A percentile compares a stretch with the other conserved stretches of the same genome.
Evolutionary conservation across 2,888 invertebrate genomes (phyloP).

Genomic region (Phrixothrix hirtus): DNA sequence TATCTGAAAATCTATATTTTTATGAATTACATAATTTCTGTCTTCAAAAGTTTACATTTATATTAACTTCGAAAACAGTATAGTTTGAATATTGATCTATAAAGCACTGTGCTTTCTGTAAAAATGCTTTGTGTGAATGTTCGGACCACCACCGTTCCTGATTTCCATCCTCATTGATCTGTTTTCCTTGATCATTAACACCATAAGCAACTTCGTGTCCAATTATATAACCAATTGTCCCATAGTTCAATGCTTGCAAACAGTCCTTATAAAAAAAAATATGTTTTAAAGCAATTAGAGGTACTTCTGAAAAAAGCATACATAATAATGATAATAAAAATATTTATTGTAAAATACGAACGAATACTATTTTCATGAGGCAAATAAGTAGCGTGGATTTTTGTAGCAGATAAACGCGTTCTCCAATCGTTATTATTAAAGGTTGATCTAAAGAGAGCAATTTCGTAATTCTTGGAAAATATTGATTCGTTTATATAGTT

Average conservation of each 20-base stretch:
- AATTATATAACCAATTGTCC: constrained; percentile 81
- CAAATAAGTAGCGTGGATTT: constrained; percentile 62
- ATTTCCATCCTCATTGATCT: constrained; percentile 11
- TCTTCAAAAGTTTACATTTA: constrained; percentile 58
- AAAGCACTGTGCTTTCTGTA: constrained; percentile 74
- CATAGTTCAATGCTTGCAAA: too few species aligned
- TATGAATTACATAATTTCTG: too few species aligned
- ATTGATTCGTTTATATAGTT: constrained; percentile 70
- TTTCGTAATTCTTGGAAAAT: neutral
- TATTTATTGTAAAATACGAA: too few species aligned
- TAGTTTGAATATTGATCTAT: constrained; percentile 88
- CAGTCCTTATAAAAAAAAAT: constrained; percentile 82
- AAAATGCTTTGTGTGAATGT: constrained; percentile 3
- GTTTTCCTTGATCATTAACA: too few species aligned
- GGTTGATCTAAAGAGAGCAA: constrained; percentile 47
- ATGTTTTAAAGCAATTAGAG: constrained; percentile 86
- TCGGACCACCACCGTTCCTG: constrained; percentile 18
- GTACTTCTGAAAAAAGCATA: constrained; percentile 70
- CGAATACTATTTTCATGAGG: constrained; percentile 61
- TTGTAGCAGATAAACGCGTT: constrained; percentile 56
- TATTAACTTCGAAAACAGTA: constrained; percentile 67
- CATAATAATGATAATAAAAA: neutral
- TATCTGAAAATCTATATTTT: constrained; percentile 62
- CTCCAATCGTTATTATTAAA: constrained; percentile 62
- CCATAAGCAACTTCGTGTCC: constrained; percentile 71